Conservation (phyloP, 2,797 vertebrate genomes). For the Sebastes wilsoni region DNA sequence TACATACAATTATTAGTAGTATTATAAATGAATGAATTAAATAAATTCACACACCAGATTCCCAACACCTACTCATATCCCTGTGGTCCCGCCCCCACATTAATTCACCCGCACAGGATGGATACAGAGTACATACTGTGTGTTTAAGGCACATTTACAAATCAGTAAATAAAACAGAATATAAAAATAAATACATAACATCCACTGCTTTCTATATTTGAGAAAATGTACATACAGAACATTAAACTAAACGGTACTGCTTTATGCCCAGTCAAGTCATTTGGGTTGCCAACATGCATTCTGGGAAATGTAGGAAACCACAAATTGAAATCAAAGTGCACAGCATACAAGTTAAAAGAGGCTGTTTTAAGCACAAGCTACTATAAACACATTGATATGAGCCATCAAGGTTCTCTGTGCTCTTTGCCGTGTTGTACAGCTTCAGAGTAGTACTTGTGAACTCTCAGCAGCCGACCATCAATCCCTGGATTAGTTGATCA, state of each 20-base stretch:
- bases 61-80: too few relatives aligned
- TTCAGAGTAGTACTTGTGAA: constrained; percentile 23
- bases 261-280: background rate
- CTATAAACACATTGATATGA: background rate
- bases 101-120: too few relatives aligned
- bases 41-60: too few relatives aligned
- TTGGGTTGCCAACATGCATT: background rate
- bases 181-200: too few relatives aligned
- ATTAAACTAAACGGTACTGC: background rate
- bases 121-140: too few relatives aligned
- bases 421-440: background rate
- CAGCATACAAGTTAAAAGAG: background rate
- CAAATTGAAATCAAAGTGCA: background rate
- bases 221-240: background rate
- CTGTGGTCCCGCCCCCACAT: too few relatives aligned
- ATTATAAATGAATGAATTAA: too few relatives aligned
- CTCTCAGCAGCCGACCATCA: constrained; percentile 28
- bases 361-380: background rate
- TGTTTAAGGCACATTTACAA: too few relatives aligned
- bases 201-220: background rate
- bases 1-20: too few relatives aligned
- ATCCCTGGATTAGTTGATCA: constrained; percentile 64
- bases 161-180: too few relatives aligned
- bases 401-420: background rate
- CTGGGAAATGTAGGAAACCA: background rate